These are phyloP conservation scores for Machimus rusticus DNA, from an alignment of 2,888 invertebrate species.

Conservation along the genomic window DNA sequence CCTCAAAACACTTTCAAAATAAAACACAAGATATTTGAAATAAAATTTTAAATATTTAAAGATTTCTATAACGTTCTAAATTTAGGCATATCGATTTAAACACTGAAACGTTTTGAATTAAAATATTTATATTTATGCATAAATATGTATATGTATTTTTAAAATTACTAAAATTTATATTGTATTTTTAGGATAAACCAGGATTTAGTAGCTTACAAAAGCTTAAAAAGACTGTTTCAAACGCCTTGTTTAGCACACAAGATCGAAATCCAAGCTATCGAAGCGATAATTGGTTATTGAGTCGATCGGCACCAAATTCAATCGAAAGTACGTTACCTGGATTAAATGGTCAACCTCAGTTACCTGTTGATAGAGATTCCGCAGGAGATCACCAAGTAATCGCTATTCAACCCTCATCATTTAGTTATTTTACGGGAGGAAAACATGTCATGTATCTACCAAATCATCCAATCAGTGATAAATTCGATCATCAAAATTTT, in stretches of 20 bases:
- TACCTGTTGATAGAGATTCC: neutral
- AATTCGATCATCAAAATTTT: conserved; percentile 60
- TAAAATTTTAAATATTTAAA: no score
- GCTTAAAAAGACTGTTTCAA: conserved; percentile 63
- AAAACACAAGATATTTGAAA: no score
- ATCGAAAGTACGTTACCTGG: conserved; percentile 63
- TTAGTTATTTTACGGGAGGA: conserved; percentile 70
- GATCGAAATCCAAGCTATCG: conserved; percentile 46
- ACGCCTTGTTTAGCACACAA: neutral
- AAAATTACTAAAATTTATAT: neutral
- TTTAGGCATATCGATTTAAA: no score
- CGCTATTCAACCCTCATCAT: conserved; percentile 57
- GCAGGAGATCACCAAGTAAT: neutral
- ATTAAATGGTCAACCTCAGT: neutral
- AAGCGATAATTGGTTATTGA: conserved; percentile 76
- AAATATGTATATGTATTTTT: no score
- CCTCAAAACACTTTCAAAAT: no score
- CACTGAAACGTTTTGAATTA: no score
- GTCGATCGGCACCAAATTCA: conserved; percentile 81
- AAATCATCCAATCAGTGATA: conserved; percentile 54
- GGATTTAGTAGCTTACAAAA: conserved; percentile 75
- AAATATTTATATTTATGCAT: no score
- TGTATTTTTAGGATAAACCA: conserved; percentile 55
- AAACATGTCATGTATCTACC: conserved; percentile 82
- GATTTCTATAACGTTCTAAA: no score